phyloP scores from a whole-genome alignment of 2,113 vertebrate genomes.

The Camelus dromedarius region DNA sequence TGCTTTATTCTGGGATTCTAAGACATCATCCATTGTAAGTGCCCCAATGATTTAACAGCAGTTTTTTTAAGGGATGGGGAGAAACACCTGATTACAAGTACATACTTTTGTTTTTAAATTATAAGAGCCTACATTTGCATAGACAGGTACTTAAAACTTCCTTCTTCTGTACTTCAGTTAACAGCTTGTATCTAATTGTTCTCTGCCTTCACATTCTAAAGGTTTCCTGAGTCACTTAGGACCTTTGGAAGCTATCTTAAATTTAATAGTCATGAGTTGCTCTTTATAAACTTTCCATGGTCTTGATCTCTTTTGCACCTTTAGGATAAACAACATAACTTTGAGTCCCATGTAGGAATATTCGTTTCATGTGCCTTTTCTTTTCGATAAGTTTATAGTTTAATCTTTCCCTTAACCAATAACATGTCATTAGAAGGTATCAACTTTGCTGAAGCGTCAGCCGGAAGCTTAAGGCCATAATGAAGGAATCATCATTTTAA shows the following conservation, averaged over 20 bases:
- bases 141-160: too few species aligned
- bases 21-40: neutral
- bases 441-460: neutral
- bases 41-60: neutral
- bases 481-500: neutral
- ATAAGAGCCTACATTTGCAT: neutral
- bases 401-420: neutral
- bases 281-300: neutral
- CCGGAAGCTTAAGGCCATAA: neutral
- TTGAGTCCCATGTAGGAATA: neutral
- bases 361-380: neutral
- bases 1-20: neutral
- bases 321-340: neutral
- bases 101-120: neutral
- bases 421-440: neutral
- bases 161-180: neutral
- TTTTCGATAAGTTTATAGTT: neutral
- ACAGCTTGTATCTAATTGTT: neutral
- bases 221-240: neutral
- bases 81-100: neutral
- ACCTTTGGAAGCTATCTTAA: neutral
- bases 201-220: neutral
- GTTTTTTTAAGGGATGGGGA: neutral
- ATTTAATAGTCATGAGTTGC: neutral
- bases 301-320: neutral